These are phyloP conservation scores for Drosophila merina DNA, from an alignment of 2,888 invertebrate species.

Conservation along the genomic window DNA sequence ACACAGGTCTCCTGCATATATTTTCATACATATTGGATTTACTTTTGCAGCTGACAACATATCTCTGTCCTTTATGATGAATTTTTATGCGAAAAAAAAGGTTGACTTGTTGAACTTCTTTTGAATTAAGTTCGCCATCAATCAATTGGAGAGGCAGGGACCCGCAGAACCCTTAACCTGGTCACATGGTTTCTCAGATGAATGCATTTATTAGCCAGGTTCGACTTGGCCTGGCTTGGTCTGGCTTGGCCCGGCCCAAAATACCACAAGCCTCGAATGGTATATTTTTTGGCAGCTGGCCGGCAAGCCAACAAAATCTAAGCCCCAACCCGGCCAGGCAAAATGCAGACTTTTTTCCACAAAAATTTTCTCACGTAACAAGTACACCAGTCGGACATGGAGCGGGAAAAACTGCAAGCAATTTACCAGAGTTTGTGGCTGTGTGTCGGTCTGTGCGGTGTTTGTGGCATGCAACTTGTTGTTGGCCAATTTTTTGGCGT, in stretches of 20 bases:
- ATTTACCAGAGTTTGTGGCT: constrained; percentile 51
- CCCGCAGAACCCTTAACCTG: constrained; percentile 49
- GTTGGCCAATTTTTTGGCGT: constrained; percentile 73
- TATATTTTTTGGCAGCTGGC: constrained; percentile 63
- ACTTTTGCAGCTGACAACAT: neutral
- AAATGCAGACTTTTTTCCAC: constrained; percentile 60
- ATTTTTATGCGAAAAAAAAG: neutral
- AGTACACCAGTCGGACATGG: constrained; percentile 55
- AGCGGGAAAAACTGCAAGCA: constrained; percentile 51
- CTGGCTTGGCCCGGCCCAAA: constrained; percentile 19
- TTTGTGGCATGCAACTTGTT: constrained; percentile 38
- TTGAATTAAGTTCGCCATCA: constrained; percentile 31
- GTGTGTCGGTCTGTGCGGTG: constrained; percentile 29
- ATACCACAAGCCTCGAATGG: constrained; percentile 26
- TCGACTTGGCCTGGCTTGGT: neutral
- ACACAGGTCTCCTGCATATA: neutral
- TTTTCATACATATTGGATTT: neutral
- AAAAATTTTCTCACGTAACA: constrained; percentile 76
- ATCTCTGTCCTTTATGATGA: neutral
- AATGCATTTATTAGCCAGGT: constrained; percentile 55
- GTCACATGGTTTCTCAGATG: constrained; percentile 55
- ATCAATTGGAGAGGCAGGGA: constrained; percentile 15
- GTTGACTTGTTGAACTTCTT: constrained; percentile 22
- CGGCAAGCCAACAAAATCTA: constrained; percentile 32
- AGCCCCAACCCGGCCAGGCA: constrained; percentile 27